phyloP scores from a whole-genome alignment of 2,797 vertebrate genomes.

The Sphenodon punctatus region DNA sequence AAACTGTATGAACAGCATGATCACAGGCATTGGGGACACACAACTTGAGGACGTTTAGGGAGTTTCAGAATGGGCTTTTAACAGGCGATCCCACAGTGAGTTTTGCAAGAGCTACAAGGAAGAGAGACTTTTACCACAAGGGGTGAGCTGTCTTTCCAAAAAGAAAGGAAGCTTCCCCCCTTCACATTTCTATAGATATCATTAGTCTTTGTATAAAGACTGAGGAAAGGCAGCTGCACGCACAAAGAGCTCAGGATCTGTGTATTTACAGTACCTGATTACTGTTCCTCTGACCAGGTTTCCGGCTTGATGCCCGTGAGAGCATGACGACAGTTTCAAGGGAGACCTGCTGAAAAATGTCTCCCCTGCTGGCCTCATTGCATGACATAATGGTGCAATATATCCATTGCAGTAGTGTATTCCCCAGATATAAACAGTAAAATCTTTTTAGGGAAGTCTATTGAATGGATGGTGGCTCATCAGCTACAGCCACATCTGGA shows the following conservation, averaged over 20 bases:
- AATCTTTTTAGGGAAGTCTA: too few species aligned
- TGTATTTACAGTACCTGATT: not conserved
- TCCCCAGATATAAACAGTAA: not conserved
- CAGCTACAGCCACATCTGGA: too few species aligned
- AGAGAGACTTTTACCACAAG: not conserved
- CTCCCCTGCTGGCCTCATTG: constrained; percentile 2
- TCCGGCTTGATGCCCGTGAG: constrained; percentile 30
- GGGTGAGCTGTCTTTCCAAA: constrained; percentile 6
- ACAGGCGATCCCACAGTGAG: not conserved
- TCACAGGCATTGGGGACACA: constrained; percentile 6
- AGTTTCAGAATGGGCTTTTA: not conserved
- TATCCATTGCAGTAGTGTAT: not conserved
- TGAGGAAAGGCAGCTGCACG: not conserved
- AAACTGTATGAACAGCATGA: constrained; percentile 39
- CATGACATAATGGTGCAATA: constrained; percentile 22
- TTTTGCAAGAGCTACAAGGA: constrained; percentile 28
- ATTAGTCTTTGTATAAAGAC: not conserved
- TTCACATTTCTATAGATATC: not conserved
- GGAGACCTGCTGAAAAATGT: not conserved
- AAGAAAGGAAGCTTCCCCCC: not conserved
- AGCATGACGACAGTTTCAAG: constrained; percentile 11
- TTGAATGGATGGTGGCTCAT: too few species aligned
- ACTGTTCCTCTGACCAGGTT: constrained; percentile 41
- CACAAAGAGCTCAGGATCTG: not conserved
- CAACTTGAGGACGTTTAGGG: not conserved